Evolutionary conservation across 2,113 vertebrate genomes (phyloP).

Genomic region (Anser cygnoides): DNA sequence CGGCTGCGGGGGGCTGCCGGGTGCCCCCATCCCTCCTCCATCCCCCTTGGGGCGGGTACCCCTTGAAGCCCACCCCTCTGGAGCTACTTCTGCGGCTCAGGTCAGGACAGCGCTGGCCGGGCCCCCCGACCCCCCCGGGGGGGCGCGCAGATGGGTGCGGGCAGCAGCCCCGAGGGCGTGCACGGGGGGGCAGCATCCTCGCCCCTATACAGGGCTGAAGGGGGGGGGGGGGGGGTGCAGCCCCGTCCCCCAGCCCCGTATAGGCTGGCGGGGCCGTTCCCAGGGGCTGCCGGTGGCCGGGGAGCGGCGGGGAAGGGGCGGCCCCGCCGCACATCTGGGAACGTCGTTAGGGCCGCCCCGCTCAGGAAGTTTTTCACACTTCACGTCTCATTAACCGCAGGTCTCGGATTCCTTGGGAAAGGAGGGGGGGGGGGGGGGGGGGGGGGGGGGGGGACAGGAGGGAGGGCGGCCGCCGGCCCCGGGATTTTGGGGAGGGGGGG

Average conservation of each 20-base stretch:
- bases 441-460: neutral
- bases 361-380: conserved; percentile 96
- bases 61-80: neutral
- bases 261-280: neutral
- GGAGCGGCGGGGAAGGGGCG: neutral
- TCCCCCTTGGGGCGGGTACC: fast-evolving
- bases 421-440: conserved; percentile 38
- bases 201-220: fast-evolving
- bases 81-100: neutral
- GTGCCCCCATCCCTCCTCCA: neutral
- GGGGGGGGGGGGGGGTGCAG: neutral
- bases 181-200: neutral
- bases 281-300: neutral
- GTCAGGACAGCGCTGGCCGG: neutral
- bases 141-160: too few relatives aligned
- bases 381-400: conserved; percentile 95
- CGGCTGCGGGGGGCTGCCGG: neutral
- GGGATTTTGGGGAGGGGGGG: neutral
- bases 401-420: conserved; percentile 89
- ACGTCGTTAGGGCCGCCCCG: conserved; percentile 86
- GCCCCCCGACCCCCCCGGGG: neutral
- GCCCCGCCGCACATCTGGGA: conserved; percentile 88
- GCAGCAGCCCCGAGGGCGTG: fast-evolving
- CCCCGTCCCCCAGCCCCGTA: neutral
- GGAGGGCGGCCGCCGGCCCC: neutral